A percentile compares a stretch with the other conserved stretches of the same genome.
These are phyloP conservation scores for Drosophila lacicola DNA, from an alignment of 2,888 invertebrate genomes.

Conservation along the genomic window DNA sequence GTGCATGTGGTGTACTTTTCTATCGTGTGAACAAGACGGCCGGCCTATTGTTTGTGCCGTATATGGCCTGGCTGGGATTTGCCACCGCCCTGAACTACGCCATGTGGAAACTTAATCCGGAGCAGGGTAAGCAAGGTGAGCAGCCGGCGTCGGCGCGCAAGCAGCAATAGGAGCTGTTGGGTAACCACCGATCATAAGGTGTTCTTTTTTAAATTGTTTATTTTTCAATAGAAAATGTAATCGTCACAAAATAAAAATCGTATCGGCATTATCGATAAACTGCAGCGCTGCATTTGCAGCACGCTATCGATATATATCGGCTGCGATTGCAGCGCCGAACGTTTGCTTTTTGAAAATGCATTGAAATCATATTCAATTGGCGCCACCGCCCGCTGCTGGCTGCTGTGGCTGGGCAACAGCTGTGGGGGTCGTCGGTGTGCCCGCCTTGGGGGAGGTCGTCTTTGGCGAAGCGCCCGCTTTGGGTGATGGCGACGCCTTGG, in stretches of 20 bases:
- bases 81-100: conserved; percentile 89
- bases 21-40: conserved; percentile 88
- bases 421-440: conserved; percentile 46
- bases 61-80: conserved; percentile 90
- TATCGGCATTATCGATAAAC: conserved; percentile 35
- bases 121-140: conserved; percentile 55
- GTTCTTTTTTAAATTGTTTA: conserved; percentile 39
- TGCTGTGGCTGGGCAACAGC: conserved; percentile 7
- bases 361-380: conserved; percentile 49
- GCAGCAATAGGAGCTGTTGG: conserved; percentile 30
- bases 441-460: conserved; percentile 59
- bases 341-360: conserved; percentile 54
- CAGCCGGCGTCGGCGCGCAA: conserved; percentile 47
- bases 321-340: conserved; percentile 19
- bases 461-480: conserved; percentile 58
- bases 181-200: not conserved
- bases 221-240: conserved; percentile 51
- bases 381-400: conserved; percentile 16
- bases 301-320: conserved; percentile 22
- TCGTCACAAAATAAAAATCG: conserved; percentile 47
- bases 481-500: conserved; percentile 86
- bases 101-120: conserved; percentile 88
- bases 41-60: conserved; percentile 90
- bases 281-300: conserved; percentile 10
- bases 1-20: conserved; percentile 87